Percentiles rank a stretch among this genome's conserved stretches.
These are phyloP conservation scores for Aromia moschata DNA, from an alignment of 2,888 invertebrate species.

Conservation along the genomic window DNA sequence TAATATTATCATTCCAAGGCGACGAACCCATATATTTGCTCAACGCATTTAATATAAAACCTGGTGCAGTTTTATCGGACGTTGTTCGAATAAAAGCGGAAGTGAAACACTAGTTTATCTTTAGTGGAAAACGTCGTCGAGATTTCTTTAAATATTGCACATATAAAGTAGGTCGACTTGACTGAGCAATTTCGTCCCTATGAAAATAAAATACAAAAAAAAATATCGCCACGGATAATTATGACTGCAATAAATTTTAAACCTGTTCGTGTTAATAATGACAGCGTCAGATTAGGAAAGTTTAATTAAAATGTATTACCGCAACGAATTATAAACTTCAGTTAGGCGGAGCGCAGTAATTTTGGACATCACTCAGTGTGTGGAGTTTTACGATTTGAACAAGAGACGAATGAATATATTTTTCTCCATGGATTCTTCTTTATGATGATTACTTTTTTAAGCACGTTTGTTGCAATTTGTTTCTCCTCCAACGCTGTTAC, in stretches of 20 bases:
- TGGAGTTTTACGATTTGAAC: too few species aligned
- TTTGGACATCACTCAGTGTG: too few species aligned
- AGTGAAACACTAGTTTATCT: constrained; percentile 24
- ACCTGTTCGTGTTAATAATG: constrained; percentile 14
- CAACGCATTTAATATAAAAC: constrained; percentile 19
- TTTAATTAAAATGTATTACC: constrained; percentile 17
- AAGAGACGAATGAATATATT: too few species aligned
- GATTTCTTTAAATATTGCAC: constrained; percentile 24
- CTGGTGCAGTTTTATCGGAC: constrained; percentile 21
- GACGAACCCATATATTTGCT: constrained; percentile 18
- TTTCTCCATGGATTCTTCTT: too few species aligned
- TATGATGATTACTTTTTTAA: too few species aligned
- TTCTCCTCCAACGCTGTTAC: too few species aligned
- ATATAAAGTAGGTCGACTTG: constrained; percentile 2
- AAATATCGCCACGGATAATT: constrained; percentile 21
- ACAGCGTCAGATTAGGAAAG: constrained; percentile 14
- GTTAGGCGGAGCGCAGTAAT: too few species aligned
- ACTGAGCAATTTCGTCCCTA: constrained; percentile 3
- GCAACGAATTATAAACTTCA: neutral
- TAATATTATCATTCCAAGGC: constrained; percentile 1
- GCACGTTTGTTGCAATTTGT: too few species aligned
- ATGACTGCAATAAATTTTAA: constrained; percentile 21
- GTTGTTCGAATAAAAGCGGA: constrained; percentile 4
- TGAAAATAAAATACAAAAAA: constrained; percentile 22
- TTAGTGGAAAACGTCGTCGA: constrained; percentile 24